A percentile compares a stretch with the other conserved stretches of the same genome.
phyloP scores from a whole-genome alignment of 2,888 invertebrate genomes.

The Frankliniella fusca region DNA sequence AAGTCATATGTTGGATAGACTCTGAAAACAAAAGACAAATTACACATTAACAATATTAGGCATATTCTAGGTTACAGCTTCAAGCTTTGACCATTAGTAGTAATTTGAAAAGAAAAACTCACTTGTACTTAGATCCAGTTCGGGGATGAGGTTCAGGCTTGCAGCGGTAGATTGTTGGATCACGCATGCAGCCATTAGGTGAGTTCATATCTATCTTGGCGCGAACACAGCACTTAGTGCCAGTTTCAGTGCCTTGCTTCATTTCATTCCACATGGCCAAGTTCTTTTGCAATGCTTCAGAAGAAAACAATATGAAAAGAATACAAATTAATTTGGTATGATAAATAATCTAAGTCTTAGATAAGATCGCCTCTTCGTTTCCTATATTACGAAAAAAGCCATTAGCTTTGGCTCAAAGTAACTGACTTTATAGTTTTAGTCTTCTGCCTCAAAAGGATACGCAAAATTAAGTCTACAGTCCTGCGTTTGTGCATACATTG shows the following conservation, averaged over 20 bases:
- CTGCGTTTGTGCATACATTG: background rate
- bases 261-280: slow-evolving; percentile 90
- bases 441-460: too few relatives aligned
- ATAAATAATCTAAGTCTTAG: slow-evolving; percentile 38
- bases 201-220: slow-evolving; percentile 98
- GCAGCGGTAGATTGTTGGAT: slow-evolving; percentile 97
- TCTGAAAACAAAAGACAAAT: slow-evolving; percentile 52
- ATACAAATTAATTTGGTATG: too few relatives aligned
- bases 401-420: background rate
- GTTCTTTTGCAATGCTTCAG: slow-evolving; percentile 71
- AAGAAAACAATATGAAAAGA: too few relatives aligned
- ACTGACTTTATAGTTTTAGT: too few relatives aligned
- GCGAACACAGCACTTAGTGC: slow-evolving; percentile 88
- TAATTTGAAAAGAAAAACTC: slow-evolving; percentile 41
- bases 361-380: background rate
- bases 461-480: background rate
- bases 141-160: slow-evolving; percentile 69
- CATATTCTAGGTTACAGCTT: background rate
- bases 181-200: slow-evolving; percentile 92
- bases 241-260: slow-evolving; percentile 73
- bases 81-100: slow-evolving; percentile 25
- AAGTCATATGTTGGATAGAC: slow-evolving; percentile 99
- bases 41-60: slow-evolving; percentile 29
- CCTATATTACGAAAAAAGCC: background rate
- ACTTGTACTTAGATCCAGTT: slow-evolving; percentile 94